phyloP scores from a whole-genome alignment of 2,113 vertebrate species.

The Brienomyrus brachyistius region DNA sequence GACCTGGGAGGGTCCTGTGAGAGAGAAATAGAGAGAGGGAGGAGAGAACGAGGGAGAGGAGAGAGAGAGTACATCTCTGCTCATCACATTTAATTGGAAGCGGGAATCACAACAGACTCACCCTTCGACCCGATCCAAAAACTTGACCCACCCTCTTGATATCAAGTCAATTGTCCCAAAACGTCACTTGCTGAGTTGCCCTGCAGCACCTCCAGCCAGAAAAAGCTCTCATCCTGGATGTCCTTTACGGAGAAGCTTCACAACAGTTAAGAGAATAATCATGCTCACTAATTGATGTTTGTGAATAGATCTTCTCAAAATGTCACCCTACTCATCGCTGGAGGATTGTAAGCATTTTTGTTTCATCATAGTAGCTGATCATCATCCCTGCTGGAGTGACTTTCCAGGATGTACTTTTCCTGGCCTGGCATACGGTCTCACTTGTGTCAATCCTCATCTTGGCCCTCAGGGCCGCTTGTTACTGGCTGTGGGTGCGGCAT shows the following conservation, averaged over 20 bases:
- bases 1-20: constrained; percentile 27
- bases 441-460: background rate
- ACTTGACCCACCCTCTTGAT: constrained; percentile 9
- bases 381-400: background rate
- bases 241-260: background rate
- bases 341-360: background rate
- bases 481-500: background rate
- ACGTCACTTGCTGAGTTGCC: background rate
- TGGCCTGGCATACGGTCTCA: background rate
- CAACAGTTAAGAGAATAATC: background rate
- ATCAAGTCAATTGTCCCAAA: constrained; percentile 14
- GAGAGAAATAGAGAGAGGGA: background rate
- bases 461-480: background rate
- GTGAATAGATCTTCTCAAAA: background rate
- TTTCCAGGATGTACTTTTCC: background rate
- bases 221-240: background rate
- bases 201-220: background rate
- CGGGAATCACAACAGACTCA: background rate
- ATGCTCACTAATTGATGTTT: background rate
- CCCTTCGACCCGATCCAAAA: constrained; percentile 3
- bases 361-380: background rate
- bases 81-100: constrained; percentile 22
- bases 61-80: background rate
- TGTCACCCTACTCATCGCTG: too few species aligned
- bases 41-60: background rate